phyloP scores from a whole-genome alignment of 2,888 invertebrate species.

The Labia minor region DNA sequence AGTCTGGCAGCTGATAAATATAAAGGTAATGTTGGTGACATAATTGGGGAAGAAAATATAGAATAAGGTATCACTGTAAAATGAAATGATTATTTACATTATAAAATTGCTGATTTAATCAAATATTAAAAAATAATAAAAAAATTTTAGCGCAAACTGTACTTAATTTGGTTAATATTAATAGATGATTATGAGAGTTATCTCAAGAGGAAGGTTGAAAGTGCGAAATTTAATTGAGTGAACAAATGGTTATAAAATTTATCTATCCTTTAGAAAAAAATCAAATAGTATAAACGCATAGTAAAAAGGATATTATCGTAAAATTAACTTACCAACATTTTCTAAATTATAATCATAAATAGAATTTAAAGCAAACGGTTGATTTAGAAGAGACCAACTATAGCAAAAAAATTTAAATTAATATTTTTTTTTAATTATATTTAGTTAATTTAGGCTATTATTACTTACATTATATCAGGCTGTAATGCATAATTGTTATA shows the following conservation, averaged over 20 bases:
- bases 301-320: too few species aligned
- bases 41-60: conserved; percentile 20
- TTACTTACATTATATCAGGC: background rate
- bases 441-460: background rate
- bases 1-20: conserved; percentile 22
- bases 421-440: background rate
- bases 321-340: background rate
- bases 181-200: too few species aligned
- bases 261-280: background rate
- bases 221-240: too few species aligned
- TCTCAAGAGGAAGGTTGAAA: too few species aligned
- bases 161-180: too few species aligned
- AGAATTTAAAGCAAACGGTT: background rate
- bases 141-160: too few species aligned
- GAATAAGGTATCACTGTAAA: conserved; percentile 24
- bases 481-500: background rate
- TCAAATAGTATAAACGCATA: background rate
- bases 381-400: background rate
- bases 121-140: too few species aligned
- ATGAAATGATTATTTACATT: background rate
- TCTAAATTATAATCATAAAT: background rate
- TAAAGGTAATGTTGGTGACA: conserved; percentile 16
- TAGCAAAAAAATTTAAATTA: background rate
- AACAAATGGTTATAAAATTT: background rate
- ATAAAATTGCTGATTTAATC: background rate